Percentiles rank a stretch among this genome's conserved stretches.
Evolutionary conservation across 2,113 vertebrate genomes (phyloP).

Genomic region (Periophthalmodon schlosseri): DNA sequence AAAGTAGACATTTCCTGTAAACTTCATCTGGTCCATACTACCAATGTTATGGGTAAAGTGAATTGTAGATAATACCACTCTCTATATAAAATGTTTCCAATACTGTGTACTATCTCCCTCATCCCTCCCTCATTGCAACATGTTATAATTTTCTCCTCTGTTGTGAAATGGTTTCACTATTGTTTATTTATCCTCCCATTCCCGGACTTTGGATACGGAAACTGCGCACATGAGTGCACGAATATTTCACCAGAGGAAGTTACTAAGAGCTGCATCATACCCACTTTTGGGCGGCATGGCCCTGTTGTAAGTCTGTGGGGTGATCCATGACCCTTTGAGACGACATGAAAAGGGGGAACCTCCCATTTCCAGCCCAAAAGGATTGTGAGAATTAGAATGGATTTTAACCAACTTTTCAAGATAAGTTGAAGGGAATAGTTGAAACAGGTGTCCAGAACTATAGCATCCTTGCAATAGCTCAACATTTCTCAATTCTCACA

Average conservation of each 20-base stretch:
- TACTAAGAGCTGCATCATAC: conserved; percentile 47
- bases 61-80: conserved; percentile 42
- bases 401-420: conserved; percentile 38
- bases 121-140: conserved; percentile 48
- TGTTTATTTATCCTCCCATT: conserved; percentile 64
- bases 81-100: conserved; percentile 55
- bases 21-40: conserved; percentile 30
- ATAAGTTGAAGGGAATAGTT: conserved; percentile 29
- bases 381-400: conserved; percentile 39
- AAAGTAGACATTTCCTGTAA: conserved; percentile 61
- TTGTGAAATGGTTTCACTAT: conserved; percentile 61
- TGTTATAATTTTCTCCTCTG: conserved; percentile 54
- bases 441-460: conserved; percentile 46
- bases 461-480: background rate
- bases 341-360: conserved; percentile 65
- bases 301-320: conserved; percentile 68
- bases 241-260: conserved; percentile 25
- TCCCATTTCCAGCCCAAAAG: conserved; percentile 56
- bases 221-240: conserved; percentile 21
- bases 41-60: conserved; percentile 59
- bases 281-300: conserved; percentile 53
- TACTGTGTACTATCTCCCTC: conserved; percentile 39
- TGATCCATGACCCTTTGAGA: conserved; percentile 65
- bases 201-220: conserved; percentile 54
- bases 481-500: conserved; percentile 22